Base-by-base conservation (phyloP, 1,140 invertebrate genomes). In the Temnothorax curvispinosus region DNA sequence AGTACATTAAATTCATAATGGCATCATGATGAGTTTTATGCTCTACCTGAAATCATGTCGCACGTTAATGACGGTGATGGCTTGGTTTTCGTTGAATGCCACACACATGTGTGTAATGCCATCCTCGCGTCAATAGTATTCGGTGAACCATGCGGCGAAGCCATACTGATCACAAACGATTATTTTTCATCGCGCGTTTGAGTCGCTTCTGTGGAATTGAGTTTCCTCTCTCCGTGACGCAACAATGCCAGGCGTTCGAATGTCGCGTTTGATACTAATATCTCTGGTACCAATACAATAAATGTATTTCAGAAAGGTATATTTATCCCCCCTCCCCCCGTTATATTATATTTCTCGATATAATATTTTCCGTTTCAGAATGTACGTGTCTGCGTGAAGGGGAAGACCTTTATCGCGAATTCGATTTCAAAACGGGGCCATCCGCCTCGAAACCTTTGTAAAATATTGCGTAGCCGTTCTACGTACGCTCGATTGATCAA, bases 111-210 rank as follows among this genome's bases (percentile, higher is more conserved):
- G 13, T 44, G 35, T 58, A 35, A 72, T 15, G 52, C 52, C 54
- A 47, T 6, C 27, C 67, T 58, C 8, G 21, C 54, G 18, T 47
- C 67, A 74, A 47, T 35, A 18, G 54, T 60, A 82, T 82, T 82
- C 80, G 80, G 9, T 38, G 54, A 81, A 81, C 38, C 13, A 54
- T 27, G 35, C 13, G 27, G 7, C 13, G 58, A 80, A 7, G 18
- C 38, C 27, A 27, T 35, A n/a, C 15, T 9, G 18, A 67, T 71
- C 15, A 44, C 50, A 35, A 41, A 18, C 35, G 9, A 44, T 44
- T 82, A 35, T 65, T 54, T 71, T 41, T 72, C 38, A 13, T 72
- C n/a, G 78, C 18, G 38, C 27, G 50, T 32, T 54, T 11, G 8
- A 69, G 38, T 21, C 41, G 62, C 62, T 38, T 52, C 18, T 41